phyloP scores from a whole-genome alignment of 37 sponge, comb jelly and placozoan species.

The Cliona cf. orientalis region DNA sequence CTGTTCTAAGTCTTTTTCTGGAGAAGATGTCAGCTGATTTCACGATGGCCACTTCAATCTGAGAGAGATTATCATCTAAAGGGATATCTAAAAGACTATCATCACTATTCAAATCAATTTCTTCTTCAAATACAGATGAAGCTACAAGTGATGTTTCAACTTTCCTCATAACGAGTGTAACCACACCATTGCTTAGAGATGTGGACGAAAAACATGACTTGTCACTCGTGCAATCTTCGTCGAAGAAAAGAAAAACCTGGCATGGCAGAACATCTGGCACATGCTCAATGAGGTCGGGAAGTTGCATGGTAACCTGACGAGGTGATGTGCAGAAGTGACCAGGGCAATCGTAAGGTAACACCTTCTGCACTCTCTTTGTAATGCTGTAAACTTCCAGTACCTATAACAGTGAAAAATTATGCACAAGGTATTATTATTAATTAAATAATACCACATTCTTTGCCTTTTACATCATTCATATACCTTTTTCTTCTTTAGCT shows the following conservation, averaged over 20 bases:
- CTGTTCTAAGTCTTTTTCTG: background rate
- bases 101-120: background rate
- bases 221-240: background rate
- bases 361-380: background rate
- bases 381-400: slow-evolving; percentile 8
- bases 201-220: too few species aligned
- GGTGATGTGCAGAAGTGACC: slow-evolving; percentile 15
- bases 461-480: too few species aligned
- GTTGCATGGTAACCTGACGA: too few species aligned
- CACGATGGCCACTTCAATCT: background rate
- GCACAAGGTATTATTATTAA: too few species aligned
- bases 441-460: too few species aligned
- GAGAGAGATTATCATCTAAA: background rate
- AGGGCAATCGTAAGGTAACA: slow-evolving; percentile 1
- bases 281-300: background rate
- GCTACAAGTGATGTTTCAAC: slow-evolving; percentile 9
- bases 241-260: background rate
- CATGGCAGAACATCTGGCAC: background rate
- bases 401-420: background rate
- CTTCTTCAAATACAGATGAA: background rate
- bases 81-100: background rate
- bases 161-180: background rate
- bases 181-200: background rate
- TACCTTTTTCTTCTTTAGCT: slow-evolving; percentile 18
- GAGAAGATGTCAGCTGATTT: background rate